These are phyloP conservation scores for Siderastrea siderea DNA, from an alignment of 92 coral and sea anemone genomes.

Conservation along the genomic window DNA sequence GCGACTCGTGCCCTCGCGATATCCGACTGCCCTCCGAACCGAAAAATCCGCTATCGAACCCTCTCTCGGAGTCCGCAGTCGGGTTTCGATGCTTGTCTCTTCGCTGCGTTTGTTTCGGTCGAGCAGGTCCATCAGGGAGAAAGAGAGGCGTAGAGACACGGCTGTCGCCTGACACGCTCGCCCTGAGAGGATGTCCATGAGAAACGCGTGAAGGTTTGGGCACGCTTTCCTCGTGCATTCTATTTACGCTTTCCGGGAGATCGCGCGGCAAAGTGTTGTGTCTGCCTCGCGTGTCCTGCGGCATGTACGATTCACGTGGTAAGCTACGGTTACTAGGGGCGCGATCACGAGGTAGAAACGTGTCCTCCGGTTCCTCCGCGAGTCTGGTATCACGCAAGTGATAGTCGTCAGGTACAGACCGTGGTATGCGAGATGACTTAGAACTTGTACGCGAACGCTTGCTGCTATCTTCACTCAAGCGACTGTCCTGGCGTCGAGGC, in stretches of 20 bases:
- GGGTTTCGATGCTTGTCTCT: slow-evolving; percentile 75
- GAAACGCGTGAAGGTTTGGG: slow-evolving; percentile 37
- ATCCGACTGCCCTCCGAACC: slow-evolving; percentile 98
- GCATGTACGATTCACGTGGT: slow-evolving; percentile 72
- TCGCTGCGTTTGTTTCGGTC: slow-evolving; percentile 68
- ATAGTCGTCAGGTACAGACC: slow-evolving; percentile 29
- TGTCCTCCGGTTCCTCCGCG: slow-evolving; percentile 7
- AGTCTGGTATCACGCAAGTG: slow-evolving; percentile 29
- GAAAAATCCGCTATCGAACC: slow-evolving; percentile 96
- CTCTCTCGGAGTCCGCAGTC: slow-evolving; percentile 89
- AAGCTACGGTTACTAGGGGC: slow-evolving; percentile 60
- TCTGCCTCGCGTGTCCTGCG: slow-evolving; percentile 53
- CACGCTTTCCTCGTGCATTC: background rate
- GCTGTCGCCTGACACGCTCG: slow-evolving; percentile 94
- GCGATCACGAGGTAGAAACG: slow-evolving; percentile 49
- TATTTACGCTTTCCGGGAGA: slow-evolving; percentile 5
- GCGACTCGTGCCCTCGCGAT: slow-evolving; percentile 86
- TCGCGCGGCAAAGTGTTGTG: slow-evolving; percentile 8
- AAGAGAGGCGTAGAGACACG: slow-evolving; percentile 98
- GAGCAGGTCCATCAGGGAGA: slow-evolving; percentile 75
- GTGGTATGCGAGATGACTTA: slow-evolving; percentile 61
- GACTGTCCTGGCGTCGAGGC: slow-evolving; percentile 70
- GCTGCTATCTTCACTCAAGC: slow-evolving; percentile 62
- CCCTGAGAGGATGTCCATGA: slow-evolving; percentile 70
- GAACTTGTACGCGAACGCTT: slow-evolving; percentile 72